Percentiles rank a stretch among this genome's conserved stretches.
phyloP scores from a whole-genome alignment of 2,113 vertebrate genomes.

The Mesocricetus auratus region DNA sequence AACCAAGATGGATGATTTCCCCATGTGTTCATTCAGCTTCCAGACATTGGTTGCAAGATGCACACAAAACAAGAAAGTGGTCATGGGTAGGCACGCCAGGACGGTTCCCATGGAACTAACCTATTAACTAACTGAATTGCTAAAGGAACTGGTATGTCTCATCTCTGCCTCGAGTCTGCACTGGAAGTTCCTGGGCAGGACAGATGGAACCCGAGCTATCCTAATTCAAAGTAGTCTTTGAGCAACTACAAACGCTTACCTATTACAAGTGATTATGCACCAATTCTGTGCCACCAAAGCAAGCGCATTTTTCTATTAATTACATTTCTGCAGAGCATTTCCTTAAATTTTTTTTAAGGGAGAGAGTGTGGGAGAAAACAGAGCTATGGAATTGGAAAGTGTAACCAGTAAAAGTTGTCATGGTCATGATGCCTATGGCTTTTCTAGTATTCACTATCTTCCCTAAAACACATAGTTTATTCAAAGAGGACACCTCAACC shows the following conservation, averaged over 20 bases:
- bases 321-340: not conserved
- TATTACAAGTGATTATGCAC: not conserved
- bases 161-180: not conserved
- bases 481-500: not conserved
- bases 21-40: not conserved
- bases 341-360: not conserved
- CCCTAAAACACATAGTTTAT: not conserved
- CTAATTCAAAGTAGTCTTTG: not conserved
- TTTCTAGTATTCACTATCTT: not conserved
- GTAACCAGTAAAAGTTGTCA: not conserved
- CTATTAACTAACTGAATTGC: not conserved
- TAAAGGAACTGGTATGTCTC: not conserved
- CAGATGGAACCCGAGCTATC: conserved; percentile 8
- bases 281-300: not conserved
- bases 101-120: not conserved
- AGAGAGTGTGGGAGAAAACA: not conserved
- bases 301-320: not conserved
- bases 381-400: conserved; percentile 11
- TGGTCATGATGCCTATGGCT: not conserved
- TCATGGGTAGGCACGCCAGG: no score
- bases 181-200: not conserved
- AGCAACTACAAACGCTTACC: not conserved
- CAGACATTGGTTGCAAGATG: not conserved
- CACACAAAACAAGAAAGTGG: not conserved
- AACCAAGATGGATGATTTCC: not conserved